Evolutionary conservation across 2,113 vertebrate genomes (phyloP), one percentile per base, ranked within the genome.

Genomic region (Mormoops blainvillei): DNA sequence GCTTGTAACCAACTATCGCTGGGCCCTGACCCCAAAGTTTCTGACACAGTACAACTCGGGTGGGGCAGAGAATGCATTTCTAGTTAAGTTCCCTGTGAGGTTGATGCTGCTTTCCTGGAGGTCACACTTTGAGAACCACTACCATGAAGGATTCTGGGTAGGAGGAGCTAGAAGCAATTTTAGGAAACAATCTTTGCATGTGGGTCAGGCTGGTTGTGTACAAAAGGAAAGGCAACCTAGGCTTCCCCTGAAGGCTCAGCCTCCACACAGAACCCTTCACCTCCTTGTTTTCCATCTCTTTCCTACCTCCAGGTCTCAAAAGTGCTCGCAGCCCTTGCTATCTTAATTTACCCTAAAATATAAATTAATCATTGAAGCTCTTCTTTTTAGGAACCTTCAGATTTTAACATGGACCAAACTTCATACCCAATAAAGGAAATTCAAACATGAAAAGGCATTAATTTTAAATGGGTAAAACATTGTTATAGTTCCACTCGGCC

Each of bases 341-440:
- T 67, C 11, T 71, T 85, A 38, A 74, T 70, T 93, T 54, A 36
- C 43, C 33, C 28, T 54, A 70, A 89, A 81, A 11, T 68, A n/a
- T 82, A 48, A 36, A 74, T 70, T 61, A 56, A 43, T 45, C 22
- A 20, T 24, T 28, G 89, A 33, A 68, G 19, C 67, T 36, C 71
- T 16, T 89, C 7, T 26, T 82, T 45, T 58, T 22, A 26, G 4
- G 45, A 15, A 38, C 4, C 16, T 89, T 76, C 81, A 45, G 8
- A 14, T 87, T 63, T 92, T 83, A 78, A 83, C 38, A 22, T 18
- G 13, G 20, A 41, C 87, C 54, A 70, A 82, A 77, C n/a, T 77
- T 76, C 48, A 70, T 38, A 24, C 14, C 9, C 43, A 85, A 43
- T 16, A 84, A 73, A 67, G 45, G 54, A 95, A 83, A 84, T 38